Base-by-base conservation (phyloP, 2,888 invertebrate species). In the Ophraella communa region DNA sequence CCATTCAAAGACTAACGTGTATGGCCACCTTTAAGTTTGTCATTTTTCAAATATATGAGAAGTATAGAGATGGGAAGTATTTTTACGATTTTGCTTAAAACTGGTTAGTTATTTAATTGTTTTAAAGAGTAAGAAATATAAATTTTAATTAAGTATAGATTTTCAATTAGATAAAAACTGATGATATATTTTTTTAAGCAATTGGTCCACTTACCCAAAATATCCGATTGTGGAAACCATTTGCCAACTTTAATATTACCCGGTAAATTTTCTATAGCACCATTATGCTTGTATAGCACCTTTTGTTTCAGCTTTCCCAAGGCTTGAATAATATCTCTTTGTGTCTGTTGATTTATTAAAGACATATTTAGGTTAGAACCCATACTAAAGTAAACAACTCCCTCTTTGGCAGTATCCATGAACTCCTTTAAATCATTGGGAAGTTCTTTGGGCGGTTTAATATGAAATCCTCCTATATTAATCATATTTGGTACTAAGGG, bases 251-350 rank as follows among this genome's bases (percentile, higher is more conserved):
- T 78, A 0, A 87, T 77, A 69, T 85, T 84, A 17, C 72, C 66
- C 1, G 82, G 81, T 45, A 72, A 59, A 59, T 70, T 69, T 7
- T 73, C 72, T 20, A 77, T 53, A 20, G 86, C 84, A 0, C 85
- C 85, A 70, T 67, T 60, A 52, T 88, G 90, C 81, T 90, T 91
- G 89, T 88, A 89, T 20, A 91, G 74, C 0, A 91, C 85, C 4
- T 84, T 86, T 67, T 89, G 87, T 66, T 89, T 87, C 0, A 90
- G 72, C 65, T 83, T 83, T 0, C 84, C 80, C 55, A 91, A 86
- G 1, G 85, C 85, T 62, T 86, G 85, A 4, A 87, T 77, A 39
- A 91, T 84, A 1, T 82, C 84, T 18, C 83, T 77, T 21, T 83
- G 80, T 68, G 84, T 86, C 1, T 85, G 83, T 0, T 76, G 70